Base-by-base conservation (phyloP, 2,888 invertebrate genomes). In the Drosophila limbata region DNA sequence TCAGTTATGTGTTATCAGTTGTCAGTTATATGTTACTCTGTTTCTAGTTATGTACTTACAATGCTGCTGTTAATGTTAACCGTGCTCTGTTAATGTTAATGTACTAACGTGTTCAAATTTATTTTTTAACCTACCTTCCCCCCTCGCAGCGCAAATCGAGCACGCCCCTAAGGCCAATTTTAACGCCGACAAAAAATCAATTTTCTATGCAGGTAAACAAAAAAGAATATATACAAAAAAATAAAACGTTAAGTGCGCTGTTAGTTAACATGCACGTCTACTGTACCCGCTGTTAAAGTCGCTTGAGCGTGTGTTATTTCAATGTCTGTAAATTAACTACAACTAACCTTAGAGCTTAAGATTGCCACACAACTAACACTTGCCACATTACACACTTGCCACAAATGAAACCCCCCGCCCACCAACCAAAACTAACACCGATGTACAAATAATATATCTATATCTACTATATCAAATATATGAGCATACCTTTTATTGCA, bases 191-290 rank as follows among this genome's bases (percentile, higher is more conserved):
- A 63, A 92, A 92, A 88, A 91, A 71, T 73, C 89, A 90, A 78
- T 92, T 89, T 89, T 91, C 92, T 62, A 92, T 92, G 92, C 92
- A 92, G 91, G 92, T 91, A 91, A 75, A 89, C 84, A 76, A 81
- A 60, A 59, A 51, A 44, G 33, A 45, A 50, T 21, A 17, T 4
- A 25, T 25, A 33, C 56, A 53, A 39, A 15, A 61, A 61, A 28
- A 45, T 1, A 50, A 33, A 28, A 35, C 15, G 59, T 37, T 44
- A 55, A 48, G 31, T 52, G 71, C 53, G 80, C 83, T 85, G 78
- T 85, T 78, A 81, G 69, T 47, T 73, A 66, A 76, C 61, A 76
- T 75, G 71, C 75, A 72, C 65, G 61, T 42, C 60, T 56, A 52
- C 64, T 76, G 76, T 68, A 70, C 62, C 55, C 55, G 64, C 84